Conservation (phyloP, 1,140 invertebrate species). For the Ladona fulva region DNA sequence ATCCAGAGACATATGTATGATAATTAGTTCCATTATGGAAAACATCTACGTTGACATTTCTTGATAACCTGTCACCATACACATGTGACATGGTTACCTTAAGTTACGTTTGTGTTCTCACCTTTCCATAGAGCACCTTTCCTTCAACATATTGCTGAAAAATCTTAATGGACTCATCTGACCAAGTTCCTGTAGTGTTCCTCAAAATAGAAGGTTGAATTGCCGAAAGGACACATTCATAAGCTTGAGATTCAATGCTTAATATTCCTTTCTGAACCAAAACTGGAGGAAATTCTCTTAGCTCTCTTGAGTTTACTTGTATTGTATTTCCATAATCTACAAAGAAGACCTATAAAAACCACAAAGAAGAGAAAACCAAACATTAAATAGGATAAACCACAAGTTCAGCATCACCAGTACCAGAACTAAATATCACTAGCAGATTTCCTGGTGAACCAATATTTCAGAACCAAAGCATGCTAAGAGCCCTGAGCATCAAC, state of each 20-base stretch:
- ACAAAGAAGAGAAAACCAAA: background rate
- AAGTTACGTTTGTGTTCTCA: slow-evolving; percentile 22
- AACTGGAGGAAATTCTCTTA: slow-evolving; percentile 14
- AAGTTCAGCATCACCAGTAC: too few relatives aligned
- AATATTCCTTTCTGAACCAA: slow-evolving; percentile 19
- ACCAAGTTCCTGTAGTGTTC: slow-evolving; percentile 50
- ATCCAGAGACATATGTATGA: too few relatives aligned
- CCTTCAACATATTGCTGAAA: slow-evolving; percentile 37
- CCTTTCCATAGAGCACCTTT: slow-evolving; percentile 37
- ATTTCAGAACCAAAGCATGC: too few relatives aligned
- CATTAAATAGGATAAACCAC: too few relatives aligned
- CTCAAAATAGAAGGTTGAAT: slow-evolving; percentile 52
- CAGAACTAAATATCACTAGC: too few relatives aligned
- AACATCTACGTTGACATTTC: too few relatives aligned
- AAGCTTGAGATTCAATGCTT: slow-evolving; percentile 46
- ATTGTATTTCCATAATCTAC: background rate
- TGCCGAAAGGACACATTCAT: slow-evolving; percentile 58
- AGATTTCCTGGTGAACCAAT: too few relatives aligned
- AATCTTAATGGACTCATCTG: slow-evolving; percentile 38
- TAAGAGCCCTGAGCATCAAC: too few relatives aligned
- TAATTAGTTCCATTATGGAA: too few relatives aligned
- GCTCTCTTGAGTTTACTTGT: background rate
- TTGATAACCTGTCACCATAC: too few relatives aligned
- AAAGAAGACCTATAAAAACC: slow-evolving; percentile 26
- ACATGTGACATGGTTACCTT: too few relatives aligned